Evolutionary conservation across 2,888 invertebrate species (phyloP).

Genomic region (Ceramica pisi): DNA sequence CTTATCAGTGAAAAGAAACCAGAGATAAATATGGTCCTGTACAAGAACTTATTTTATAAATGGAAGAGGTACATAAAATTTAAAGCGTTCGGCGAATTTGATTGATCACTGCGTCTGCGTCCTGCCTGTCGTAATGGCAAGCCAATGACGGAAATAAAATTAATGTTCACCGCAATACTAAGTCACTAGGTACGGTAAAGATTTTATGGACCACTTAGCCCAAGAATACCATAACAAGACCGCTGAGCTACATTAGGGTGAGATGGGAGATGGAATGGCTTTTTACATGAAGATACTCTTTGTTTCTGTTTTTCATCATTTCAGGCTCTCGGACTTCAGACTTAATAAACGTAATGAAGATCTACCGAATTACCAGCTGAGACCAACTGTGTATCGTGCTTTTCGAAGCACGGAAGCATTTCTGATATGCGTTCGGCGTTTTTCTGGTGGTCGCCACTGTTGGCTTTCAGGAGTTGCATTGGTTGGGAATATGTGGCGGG

Average conservation of each 20-base stretch:
- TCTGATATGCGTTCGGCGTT: no score
- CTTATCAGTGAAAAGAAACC: background rate
- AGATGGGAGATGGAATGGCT: background rate
- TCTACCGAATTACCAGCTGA: background rate
- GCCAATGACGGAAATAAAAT: background rate
- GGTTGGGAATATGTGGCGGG: no score
- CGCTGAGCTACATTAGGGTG: background rate
- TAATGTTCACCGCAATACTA: background rate
- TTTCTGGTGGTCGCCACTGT: no score
- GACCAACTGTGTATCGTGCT: background rate
- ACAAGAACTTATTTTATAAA: background rate
- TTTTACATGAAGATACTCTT: background rate
- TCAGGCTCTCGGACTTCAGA: no score
- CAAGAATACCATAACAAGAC: background rate
- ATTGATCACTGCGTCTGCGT: background rate
- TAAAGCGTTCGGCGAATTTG: background rate
- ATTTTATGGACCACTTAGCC: background rate
- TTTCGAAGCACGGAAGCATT: background rate
- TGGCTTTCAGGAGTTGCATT: no score
- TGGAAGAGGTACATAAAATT: background rate
- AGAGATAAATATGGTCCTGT: background rate
- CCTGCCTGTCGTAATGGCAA: background rate
- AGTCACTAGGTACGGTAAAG: background rate
- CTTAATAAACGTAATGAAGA: background rate
- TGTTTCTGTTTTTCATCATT: no score